A percentile compares a stretch with the other conserved stretches of the same genome.
These are phyloP conservation scores for Pterois miles DNA, from an alignment of 2,797 vertebrate genomes.

Conservation along the genomic window DNA sequence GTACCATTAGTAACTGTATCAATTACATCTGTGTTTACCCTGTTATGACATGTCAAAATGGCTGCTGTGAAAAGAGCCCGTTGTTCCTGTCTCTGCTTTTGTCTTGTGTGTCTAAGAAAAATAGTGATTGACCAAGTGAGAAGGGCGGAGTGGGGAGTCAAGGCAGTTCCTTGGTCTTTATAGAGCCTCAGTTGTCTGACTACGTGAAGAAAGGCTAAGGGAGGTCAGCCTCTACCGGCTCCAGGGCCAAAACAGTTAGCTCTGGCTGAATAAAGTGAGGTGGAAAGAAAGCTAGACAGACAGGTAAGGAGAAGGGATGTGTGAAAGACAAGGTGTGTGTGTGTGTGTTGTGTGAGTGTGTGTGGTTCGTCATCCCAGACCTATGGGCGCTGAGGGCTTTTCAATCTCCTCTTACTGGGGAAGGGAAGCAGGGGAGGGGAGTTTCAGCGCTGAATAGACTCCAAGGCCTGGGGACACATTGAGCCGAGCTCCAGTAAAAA, in stretches of 20 bases:
- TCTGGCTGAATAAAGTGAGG: conserved; percentile 30
- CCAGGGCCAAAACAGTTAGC: conserved; percentile 36
- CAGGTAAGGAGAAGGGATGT: conserved; percentile 15
- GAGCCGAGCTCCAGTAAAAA: conserved; percentile 34
- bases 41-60: neutral
- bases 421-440: conserved; percentile 15
- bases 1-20: neutral
- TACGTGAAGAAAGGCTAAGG: conserved; percentile 13
- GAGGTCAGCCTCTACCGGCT: conserved; percentile 29
- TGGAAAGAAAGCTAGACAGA: conserved; percentile 15
- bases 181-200: conserved; percentile 21
- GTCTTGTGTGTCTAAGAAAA: neutral
- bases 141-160: conserved; percentile 1
- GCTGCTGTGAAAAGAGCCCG: neutral
- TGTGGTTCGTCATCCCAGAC: conserved; percentile 32
- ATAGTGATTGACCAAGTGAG: neutral
- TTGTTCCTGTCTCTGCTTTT: neutral
- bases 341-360: conserved; percentile 13
- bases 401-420: conserved; percentile 28
- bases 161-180: conserved; percentile 26
- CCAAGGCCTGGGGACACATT: conserved; percentile 35
- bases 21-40: neutral
- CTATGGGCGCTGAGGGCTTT: conserved; percentile 13
- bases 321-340: neutral
- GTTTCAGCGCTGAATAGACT: conserved; percentile 32